These are phyloP conservation scores for Trachops cirrhosus DNA, from an alignment of 2,797 vertebrate species.

Conservation along the genomic window DNA sequence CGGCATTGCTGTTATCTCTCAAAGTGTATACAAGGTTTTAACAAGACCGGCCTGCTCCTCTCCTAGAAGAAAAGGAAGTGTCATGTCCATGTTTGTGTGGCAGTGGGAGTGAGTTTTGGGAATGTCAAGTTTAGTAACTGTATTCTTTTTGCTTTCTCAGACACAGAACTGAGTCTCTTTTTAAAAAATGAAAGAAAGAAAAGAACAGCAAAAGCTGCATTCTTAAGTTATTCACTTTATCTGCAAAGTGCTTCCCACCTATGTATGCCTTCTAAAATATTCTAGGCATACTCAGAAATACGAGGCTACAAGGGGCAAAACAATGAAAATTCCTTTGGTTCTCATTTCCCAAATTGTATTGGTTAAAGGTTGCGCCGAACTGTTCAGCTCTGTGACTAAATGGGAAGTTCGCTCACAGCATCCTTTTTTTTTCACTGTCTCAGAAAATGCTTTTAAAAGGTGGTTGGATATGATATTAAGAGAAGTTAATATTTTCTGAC, in stretches of 20 bases:
- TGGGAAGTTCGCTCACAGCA: neutral
- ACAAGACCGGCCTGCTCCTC: neutral
- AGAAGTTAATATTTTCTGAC: neutral
- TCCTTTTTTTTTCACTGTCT: neutral
- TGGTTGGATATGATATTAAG: neutral
- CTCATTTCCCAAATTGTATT: constrained; percentile 26
- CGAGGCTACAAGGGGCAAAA: neutral
- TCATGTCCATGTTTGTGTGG: neutral
- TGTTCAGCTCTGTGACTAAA: neutral
- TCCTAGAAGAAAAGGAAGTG: constrained; percentile 12
- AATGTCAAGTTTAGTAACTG: constrained; percentile 37
- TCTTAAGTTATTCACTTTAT: constrained; percentile 29
- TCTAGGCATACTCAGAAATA: constrained; percentile 30
- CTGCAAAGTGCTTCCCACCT: constrained; percentile 38
- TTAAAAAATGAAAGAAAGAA: neutral
- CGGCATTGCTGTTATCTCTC: constrained; percentile 9
- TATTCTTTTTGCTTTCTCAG: constrained; percentile 55
- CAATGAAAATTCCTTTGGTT: neutral
- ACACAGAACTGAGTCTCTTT: constrained; percentile 1
- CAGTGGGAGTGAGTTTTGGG: constrained; percentile 22
- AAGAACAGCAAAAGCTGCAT: constrained; percentile 25
- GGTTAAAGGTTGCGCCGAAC: neutral
- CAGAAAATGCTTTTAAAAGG: constrained; percentile 13
- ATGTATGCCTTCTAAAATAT: neutral
- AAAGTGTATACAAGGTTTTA: constrained; percentile 51